Evolutionary conservation across 2,797 vertebrate genomes (phyloP), one percentile per base, ranked within the genome.

Genomic region (Neopelma chrysocephalum): DNA sequence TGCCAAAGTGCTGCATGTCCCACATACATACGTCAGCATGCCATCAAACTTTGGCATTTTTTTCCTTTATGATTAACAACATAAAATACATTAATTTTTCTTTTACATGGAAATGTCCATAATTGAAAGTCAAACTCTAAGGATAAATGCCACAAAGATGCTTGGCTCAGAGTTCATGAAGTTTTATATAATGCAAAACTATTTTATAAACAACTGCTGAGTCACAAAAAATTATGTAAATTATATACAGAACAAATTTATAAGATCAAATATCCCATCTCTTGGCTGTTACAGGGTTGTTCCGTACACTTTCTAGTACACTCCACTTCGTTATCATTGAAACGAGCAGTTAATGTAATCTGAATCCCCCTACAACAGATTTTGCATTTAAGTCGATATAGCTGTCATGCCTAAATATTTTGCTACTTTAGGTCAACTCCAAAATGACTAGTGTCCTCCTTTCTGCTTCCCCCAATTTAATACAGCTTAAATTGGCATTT

Each of bases 141-240:
- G 27, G 26, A 47, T 56, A 77, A 93, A 79, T 61, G 40, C 53
- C 83, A 26, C 40, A 79, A 60, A 79, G 66, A 51, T 0, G 0
- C 54, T 75, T 81, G 42, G 10, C 51, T 83, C 54, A 79, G 53
- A 60, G 65, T 66, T 23, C 29, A 25, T 89, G 29, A 58, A 42
- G 19, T 82, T 92, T 76, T 51, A 32, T 47, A 54, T 40, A 34
- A 83, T 27, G 69, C 65, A 81, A 90, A 72, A 7, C 4, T 75
- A 53, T 78, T 92, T 92, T 68, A 50, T 60, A 88, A 94, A 69
- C 48, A 91, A 54, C 47, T 85, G 32, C 75, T 83, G 45, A 93
- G 54, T 92, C 81, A 92, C 15, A 51, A 60, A 76, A 93, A 57
- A 34, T 26, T 36, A 82, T 58, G 45, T n/a, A 78, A 81, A 83